Percentiles rank a stretch among this genome's conserved stretches.
phyloP scores from a whole-genome alignment of 2,888 invertebrate species.

The Lasioglossum leucozonium region DNA sequence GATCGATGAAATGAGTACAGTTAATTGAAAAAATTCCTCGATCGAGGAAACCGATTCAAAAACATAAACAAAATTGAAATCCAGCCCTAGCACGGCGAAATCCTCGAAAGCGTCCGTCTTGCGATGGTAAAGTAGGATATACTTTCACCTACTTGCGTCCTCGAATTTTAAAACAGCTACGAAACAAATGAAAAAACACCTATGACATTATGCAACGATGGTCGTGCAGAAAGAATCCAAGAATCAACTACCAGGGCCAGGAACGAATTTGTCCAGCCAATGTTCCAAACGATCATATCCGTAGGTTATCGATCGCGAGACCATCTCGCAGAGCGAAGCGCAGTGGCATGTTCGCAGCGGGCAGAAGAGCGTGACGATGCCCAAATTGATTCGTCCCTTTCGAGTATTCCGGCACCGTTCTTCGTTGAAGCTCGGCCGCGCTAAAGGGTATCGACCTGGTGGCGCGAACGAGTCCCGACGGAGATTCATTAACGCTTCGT shows the following conservation, averaged over 20 bases:
- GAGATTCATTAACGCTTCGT: constrained; percentile 74
- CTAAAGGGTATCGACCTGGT: constrained; percentile 67
- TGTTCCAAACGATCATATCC: background rate
- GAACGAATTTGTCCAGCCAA: background rate
- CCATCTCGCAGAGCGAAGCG: background rate
- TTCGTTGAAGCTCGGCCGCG: constrained; percentile 32
- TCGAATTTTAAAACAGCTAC: too few relatives aligned
- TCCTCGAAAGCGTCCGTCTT: too few relatives aligned
- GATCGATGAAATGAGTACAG: background rate
- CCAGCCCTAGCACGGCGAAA: too few relatives aligned
- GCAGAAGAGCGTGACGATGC: constrained; percentile 38
- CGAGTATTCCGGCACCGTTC: constrained; percentile 45
- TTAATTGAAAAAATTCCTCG: background rate
- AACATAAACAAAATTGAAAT: background rate
- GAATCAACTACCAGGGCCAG: background rate
- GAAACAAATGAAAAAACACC: too few relatives aligned
- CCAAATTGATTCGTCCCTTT: constrained; percentile 68
- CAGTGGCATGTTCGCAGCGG: background rate
- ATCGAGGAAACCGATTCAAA: background rate
- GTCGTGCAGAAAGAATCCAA: background rate
- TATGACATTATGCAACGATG: background rate
- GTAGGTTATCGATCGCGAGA: constrained; percentile 3
- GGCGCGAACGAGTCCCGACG: constrained; percentile 67
- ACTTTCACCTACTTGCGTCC: too few relatives aligned
- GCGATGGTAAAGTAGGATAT: too few relatives aligned